These are phyloP conservation scores for Cyanistes caeruleus DNA, from an alignment of 2,113 vertebrate genomes.

Conservation along the genomic window DNA sequence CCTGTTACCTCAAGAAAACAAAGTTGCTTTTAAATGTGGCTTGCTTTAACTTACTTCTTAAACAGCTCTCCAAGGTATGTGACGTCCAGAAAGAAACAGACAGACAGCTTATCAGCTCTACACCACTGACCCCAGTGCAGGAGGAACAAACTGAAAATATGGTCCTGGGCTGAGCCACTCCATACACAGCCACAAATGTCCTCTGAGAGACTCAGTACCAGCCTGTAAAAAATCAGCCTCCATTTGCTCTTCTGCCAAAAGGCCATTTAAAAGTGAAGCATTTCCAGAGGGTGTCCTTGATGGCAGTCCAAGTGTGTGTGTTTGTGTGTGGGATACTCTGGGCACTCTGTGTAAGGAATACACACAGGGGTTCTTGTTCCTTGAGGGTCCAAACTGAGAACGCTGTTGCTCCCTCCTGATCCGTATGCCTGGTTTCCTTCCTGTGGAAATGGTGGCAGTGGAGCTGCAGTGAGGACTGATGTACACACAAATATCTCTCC, in stretches of 20 bases:
- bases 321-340: background rate
- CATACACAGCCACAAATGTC: background rate
- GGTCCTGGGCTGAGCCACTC: background rate
- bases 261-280: background rate
- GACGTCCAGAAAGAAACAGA: background rate
- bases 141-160: background rate
- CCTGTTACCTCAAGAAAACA: slow-evolving; percentile 65
- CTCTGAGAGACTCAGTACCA: background rate
- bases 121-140: background rate
- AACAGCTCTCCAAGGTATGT: background rate
- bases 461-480: background rate
- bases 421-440: background rate
- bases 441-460: background rate
- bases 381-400: background rate
- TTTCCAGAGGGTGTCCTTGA: background rate
- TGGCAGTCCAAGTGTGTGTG: too few species aligned
- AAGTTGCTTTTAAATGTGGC: slow-evolving; percentile 32
- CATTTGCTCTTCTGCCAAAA: background rate
- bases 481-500: background rate
- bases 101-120: background rate
- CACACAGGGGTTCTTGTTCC: background rate
- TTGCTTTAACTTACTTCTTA: slow-evolving; percentile 36
- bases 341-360: background rate
- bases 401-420: background rate
- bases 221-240: background rate